Evolutionary conservation across 1,140 invertebrate genomes (phyloP).

Genomic region (Plodia interpunctella): DNA sequence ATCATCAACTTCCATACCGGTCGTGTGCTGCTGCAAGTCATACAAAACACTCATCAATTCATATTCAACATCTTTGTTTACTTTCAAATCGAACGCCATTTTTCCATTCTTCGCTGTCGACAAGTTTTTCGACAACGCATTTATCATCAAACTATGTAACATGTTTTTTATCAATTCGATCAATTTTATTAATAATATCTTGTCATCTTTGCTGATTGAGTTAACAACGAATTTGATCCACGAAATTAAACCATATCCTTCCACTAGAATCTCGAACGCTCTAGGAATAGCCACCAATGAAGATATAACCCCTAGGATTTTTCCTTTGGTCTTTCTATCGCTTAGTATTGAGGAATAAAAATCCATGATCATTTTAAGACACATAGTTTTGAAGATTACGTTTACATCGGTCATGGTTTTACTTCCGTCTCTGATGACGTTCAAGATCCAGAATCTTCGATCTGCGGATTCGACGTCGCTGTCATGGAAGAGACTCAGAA

Average conservation of each 20-base stretch:
- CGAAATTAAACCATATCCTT: slow-evolving; percentile 79
- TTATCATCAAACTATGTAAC: slow-evolving; percentile 42
- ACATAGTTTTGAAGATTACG: slow-evolving; percentile 74
- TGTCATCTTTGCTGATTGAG: slow-evolving; percentile 45
- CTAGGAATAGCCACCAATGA: slow-evolving; percentile 78
- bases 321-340: slow-evolving; percentile 77
- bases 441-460: slow-evolving; percentile 83
- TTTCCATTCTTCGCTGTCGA: slow-evolving; percentile 28
- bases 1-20: slow-evolving; percentile 39
- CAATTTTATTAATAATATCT: slow-evolving; percentile 29
- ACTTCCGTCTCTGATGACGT: slow-evolving; percentile 81
- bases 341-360: slow-evolving; percentile 69
- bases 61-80: slow-evolving; percentile 54
- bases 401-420: slow-evolving; percentile 74
- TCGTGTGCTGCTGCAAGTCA: slow-evolving; percentile 36
- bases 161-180: slow-evolving; percentile 44
- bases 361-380: slow-evolving; percentile 78
- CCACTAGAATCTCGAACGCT: slow-evolving; percentile 79
- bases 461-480: slow-evolving; percentile 79
- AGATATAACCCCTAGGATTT: slow-evolving; percentile 80
- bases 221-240: slow-evolving; percentile 75
- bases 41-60: slow-evolving; percentile 49
- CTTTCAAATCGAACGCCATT: slow-evolving; percentile 40
- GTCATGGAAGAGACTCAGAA: slow-evolving; percentile 85
- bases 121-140: slow-evolving; percentile 38